Evolutionary conservation across 2,888 invertebrate genomes (phyloP).

Genomic region (Morpho deidamia): DNA sequence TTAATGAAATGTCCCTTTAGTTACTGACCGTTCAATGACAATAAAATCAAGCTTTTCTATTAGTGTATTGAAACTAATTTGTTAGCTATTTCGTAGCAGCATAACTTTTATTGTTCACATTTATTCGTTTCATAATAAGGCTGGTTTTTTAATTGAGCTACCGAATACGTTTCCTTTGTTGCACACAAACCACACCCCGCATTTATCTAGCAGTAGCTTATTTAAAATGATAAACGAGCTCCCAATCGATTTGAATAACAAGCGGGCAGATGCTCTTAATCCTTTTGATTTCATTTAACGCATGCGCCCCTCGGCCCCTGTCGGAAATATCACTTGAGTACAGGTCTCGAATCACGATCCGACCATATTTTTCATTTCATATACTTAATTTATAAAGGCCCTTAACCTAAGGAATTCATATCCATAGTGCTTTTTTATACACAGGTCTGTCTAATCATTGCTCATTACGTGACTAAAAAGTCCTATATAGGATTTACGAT

Average conservation of each 20-base stretch:
- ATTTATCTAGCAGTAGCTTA: slow-evolving; percentile 76
- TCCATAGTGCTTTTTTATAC: slow-evolving; percentile 30
- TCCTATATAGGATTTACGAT: slow-evolving; percentile 43
- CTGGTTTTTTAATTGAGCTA: slow-evolving; percentile 68
- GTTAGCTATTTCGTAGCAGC: slow-evolving; percentile 29
- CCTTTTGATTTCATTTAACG: slow-evolving; percentile 78
- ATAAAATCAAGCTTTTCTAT: too few relatives aligned
- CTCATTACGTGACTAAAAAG: slow-evolving; percentile 48
- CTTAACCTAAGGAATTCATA: slow-evolving; percentile 31
- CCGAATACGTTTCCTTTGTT: slow-evolving; percentile 65
- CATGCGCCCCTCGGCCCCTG: slow-evolving; percentile 72
- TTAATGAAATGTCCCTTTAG: too few relatives aligned
- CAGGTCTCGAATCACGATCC: slow-evolving; percentile 56
- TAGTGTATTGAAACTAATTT: slow-evolving; percentile 25
- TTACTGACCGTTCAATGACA: too few relatives aligned
- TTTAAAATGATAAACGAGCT: slow-evolving; percentile 77
- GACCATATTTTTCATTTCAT: slow-evolving; percentile 56
- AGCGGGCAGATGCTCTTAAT: slow-evolving; percentile 78
- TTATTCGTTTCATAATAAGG: slow-evolving; percentile 51
- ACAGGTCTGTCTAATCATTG: slow-evolving; percentile 22
- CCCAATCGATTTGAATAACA: slow-evolving; percentile 78
- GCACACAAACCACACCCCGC: slow-evolving; percentile 68
- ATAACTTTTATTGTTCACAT: slow-evolving; percentile 28
- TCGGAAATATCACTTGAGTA: slow-evolving; percentile 77
- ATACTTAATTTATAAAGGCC: slow-evolving; percentile 38